These are phyloP conservation scores for Eristalis pertinax DNA, from an alignment of 2,888 invertebrate genomes.

Conservation along the genomic window DNA sequence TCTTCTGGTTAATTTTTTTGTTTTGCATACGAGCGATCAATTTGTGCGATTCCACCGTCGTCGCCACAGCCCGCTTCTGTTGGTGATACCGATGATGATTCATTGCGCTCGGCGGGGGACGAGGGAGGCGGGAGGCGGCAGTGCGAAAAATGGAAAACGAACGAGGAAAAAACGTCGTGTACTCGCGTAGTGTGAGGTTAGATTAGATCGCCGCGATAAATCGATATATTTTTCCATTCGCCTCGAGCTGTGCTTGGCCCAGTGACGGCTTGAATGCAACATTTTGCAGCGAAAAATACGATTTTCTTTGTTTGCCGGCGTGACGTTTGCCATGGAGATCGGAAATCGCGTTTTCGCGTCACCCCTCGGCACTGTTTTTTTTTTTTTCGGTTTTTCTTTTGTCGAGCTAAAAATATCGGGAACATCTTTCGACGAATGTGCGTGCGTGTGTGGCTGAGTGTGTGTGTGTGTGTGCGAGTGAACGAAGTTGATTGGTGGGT, in stretches of 20 bases:
- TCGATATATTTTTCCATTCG: conserved; percentile 63
- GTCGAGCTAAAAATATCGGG: conserved; percentile 32
- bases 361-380: neutral
- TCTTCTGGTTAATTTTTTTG: neutral
- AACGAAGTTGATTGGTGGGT: conserved; percentile 3
- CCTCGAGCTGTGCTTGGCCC: neutral
- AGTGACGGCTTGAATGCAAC: conserved; percentile 27
- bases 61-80: neutral
- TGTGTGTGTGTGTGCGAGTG: neutral
- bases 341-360: conserved; percentile 25
- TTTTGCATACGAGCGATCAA: neutral
- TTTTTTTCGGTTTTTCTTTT: neutral
- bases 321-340: conserved; percentile 51
- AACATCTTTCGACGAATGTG: neutral
- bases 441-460: neutral
- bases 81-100: conserved; percentile 47
- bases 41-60: too few relatives aligned
- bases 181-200: conserved; percentile 57
- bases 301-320: conserved; percentile 43
- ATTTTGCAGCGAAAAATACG: conserved; percentile 54
- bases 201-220: conserved; percentile 54
- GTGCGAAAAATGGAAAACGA: neutral
- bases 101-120: conserved; percentile 38
- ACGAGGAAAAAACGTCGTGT: neutral
- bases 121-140: neutral